These are phyloP conservation scores for Amorpha juglandis DNA, from an alignment of 2,888 invertebrate species.

Conservation along the genomic window DNA sequence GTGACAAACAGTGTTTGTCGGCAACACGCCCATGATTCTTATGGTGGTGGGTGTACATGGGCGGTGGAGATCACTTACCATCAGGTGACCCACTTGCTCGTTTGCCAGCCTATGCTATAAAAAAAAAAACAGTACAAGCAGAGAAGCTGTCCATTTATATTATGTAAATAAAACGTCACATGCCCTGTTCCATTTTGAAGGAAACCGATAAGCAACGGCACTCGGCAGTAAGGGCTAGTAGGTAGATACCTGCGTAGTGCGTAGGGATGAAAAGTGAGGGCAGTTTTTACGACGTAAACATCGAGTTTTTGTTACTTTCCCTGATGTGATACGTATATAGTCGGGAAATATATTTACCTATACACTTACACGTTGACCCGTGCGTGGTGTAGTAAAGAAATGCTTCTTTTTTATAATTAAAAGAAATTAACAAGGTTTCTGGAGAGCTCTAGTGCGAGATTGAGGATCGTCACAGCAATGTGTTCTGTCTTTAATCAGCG, in stretches of 20 bases:
- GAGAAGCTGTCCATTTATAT: neutral
- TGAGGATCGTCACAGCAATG: no score
- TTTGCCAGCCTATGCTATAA: no score
- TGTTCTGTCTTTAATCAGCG: no score
- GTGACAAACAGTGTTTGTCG: neutral
- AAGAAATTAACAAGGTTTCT: no score
- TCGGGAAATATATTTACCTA: slow-evolving; percentile 10
- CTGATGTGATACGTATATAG: slow-evolving; percentile 17
- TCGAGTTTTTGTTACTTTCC: slow-evolving; percentile 32
- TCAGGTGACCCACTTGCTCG: no score
- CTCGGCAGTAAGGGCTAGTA: slow-evolving; percentile 45
- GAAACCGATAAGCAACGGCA: slow-evolving; percentile 52
- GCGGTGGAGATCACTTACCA: no score
- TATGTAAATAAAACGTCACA: slow-evolving; percentile 22
- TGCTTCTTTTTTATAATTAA: no score
- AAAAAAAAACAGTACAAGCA: neutral
- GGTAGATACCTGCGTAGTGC: slow-evolving; percentile 39
- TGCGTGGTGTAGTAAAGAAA: neutral
- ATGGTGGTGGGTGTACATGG: no score
- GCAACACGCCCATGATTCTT: neutral
- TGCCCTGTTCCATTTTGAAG: slow-evolving; percentile 42
- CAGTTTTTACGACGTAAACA: slow-evolving; percentile 72
- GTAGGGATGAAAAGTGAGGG: slow-evolving; percentile 64
- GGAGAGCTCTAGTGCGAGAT: no score
- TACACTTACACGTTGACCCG: neutral